Conservation (phyloP, 2,113 vertebrate genomes). For the Mustela nigripes region DNA sequence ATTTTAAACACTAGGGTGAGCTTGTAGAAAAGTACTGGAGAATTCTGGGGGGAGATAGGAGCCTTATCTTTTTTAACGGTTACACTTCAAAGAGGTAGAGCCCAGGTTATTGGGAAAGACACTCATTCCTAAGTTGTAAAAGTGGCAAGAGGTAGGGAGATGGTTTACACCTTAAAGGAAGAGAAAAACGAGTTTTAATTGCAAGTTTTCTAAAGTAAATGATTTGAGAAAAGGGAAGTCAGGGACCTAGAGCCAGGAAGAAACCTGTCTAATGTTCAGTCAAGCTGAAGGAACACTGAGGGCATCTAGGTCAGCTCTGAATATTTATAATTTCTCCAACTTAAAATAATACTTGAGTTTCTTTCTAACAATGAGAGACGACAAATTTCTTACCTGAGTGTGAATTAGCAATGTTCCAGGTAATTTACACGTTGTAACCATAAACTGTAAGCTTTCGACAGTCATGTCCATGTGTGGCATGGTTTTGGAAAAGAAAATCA, state of each 20-base stretch:
- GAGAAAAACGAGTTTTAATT: background rate
- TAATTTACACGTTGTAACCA: background rate
- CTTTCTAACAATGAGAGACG: background rate
- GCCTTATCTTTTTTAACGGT: background rate
- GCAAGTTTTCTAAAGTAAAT: background rate
- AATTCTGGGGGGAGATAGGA: rapidly evolving
- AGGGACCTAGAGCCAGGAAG: background rate
- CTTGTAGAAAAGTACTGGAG: background rate
- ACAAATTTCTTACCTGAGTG: background rate
- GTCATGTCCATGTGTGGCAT: background rate
- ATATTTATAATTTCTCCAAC: background rate
- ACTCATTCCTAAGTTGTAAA: background rate
- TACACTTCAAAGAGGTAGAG: background rate
- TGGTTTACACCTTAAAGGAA: background rate
- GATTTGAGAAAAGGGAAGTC: background rate
- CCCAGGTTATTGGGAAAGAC: background rate
- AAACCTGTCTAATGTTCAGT: background rate
- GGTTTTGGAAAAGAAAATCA: constrained; percentile 2
- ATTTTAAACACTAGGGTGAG: background rate
- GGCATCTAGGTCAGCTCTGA: background rate
- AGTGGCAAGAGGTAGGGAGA: background rate
- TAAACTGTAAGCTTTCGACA: background rate
- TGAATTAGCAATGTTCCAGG: background rate
- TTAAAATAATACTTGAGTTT: background rate
- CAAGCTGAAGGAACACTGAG: background rate